Conservation (phyloP, 2,888 invertebrate species). For the Azorinus chamasolen region DNA sequence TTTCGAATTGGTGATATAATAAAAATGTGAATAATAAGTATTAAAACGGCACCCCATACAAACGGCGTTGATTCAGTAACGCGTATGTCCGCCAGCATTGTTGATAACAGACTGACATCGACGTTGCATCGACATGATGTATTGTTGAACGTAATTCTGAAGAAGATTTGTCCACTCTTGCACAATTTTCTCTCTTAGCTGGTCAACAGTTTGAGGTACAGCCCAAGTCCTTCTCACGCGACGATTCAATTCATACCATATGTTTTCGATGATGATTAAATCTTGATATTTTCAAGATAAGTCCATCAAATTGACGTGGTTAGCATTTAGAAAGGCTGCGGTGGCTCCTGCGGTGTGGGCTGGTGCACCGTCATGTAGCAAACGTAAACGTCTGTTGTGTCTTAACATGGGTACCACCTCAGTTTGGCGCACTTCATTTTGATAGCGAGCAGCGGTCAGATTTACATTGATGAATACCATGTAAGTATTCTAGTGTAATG, state of each 20-base stretch:
- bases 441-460: slow-evolving; percentile 25
- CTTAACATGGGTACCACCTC: slow-evolving; percentile 12
- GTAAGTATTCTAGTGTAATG: slow-evolving; percentile 9
- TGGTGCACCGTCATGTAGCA: slow-evolving; percentile 3
- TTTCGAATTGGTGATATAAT: too few species aligned
- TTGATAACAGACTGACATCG: too few species aligned
- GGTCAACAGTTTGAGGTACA: too few species aligned
- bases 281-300: slow-evolving; percentile 22
- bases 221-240: too few species aligned
- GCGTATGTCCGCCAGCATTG: too few species aligned
- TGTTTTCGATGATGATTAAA: slow-evolving; percentile 22
- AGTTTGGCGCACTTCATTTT: slow-evolving; percentile 20
- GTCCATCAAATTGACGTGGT: neutral
- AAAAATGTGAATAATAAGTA: too few species aligned
- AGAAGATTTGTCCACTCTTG: too few species aligned
- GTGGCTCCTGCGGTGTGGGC: neutral
- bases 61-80: too few species aligned
- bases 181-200: too few species aligned
- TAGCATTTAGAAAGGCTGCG: neutral
- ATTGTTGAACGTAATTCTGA: too few species aligned
- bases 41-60: too few species aligned
- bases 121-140: too few species aligned
- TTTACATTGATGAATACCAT: slow-evolving; percentile 11
- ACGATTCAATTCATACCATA: slow-evolving; percentile 7
- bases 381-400: neutral